Evolutionary conservation across 1,140 invertebrate genomes (phyloP), one percentile per base, ranked within the genome.

Genomic region (Calephelis virginiensis): DNA sequence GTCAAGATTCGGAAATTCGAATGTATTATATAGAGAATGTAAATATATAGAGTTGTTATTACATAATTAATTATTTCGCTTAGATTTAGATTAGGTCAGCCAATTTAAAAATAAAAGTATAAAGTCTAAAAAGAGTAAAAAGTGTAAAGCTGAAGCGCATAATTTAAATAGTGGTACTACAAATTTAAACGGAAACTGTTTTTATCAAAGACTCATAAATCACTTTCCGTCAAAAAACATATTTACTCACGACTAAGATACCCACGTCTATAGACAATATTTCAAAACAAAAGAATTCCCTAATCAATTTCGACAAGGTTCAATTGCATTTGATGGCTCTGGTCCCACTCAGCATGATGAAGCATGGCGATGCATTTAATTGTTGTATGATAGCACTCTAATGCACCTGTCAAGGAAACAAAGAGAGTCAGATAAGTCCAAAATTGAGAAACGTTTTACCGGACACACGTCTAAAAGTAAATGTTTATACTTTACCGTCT

Each of bases 401-500:
- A 90, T 88, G 87, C 84, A 90, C 85, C 87, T 88, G 87, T 88
- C 87, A 90, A 82, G 82, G 71, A 82, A 90, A 88, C 85, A 90
- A 90, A 88, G 81, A 78, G 74, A 74, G 46, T 73, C 72, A 86
- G 85, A 86, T 88, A 88, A 86, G 76, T 78, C 77, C 66, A 74
- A 82, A 86, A 87, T 85, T 86, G 85, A 83, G 75, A 77, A 79
- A 77, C 81, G 81, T 80, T 77, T 71, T 75, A 70, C 67, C 61
- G 72, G 62, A 65, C 65, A 70, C 66, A 73, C 72, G 80, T 76
- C 76, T 74, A 40, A 89, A 88, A 83, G 85, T 86, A 90, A 90
- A 90, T 90, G 85, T 90, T 90, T 90, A 86, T 90, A 90, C 84
- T 86, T 76, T 82, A 67, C 77, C 74, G 77, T 75, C 80, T 76